Evolutionary conservation across 2,888 invertebrate species (phyloP), one percentile per base, ranked within the genome.

Genomic region (Margaritifera margaritifera): DNA sequence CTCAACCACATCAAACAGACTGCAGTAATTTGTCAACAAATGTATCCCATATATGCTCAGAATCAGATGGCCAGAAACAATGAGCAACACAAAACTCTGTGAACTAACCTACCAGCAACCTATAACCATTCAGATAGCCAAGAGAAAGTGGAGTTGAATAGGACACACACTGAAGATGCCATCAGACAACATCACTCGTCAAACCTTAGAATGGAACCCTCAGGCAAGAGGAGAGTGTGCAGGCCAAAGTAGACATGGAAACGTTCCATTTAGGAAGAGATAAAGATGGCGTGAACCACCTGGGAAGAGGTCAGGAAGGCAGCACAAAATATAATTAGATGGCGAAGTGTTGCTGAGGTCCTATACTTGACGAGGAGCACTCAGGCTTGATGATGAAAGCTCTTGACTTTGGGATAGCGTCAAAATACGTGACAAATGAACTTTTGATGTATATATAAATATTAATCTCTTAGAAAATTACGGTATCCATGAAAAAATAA

Each of bases 21-120:
- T 0, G n/a, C 20, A 20, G 20, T 0, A 27, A 24, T 18, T 24
- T 8, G 3, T 22, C 11, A 24, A 59, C 20, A 59, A 22, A 15
- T 18, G 22, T 22, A 0, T 25, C 27, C 22, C 8, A 27, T 50
- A 61, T 51, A 61, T 61, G 5, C 61, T 61, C 8, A 50, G 20
- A 20, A 42, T 61, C n/a, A 61, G 24, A 50, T 18, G 61, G 42
- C 61, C 61, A 61, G 50, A 61, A 42, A 51, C 5, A 22, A n/a
- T n/a, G n/a, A n/a, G 19, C 51, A n/a, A 22, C 18, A 27, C 42
- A 61, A 42, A 42, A 2, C 42, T 42, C 42, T 42, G 42, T 1
- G 11, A 42, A 42, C 42, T 42, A 42, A 11, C 42, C 42, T 3
- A 11, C 11, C 11, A 42, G 11, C 11, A 42, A 42, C 11, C 11